Base-by-base conservation (phyloP, 2,888 invertebrate species). In the Aphidoletes aphidimyza region DNA sequence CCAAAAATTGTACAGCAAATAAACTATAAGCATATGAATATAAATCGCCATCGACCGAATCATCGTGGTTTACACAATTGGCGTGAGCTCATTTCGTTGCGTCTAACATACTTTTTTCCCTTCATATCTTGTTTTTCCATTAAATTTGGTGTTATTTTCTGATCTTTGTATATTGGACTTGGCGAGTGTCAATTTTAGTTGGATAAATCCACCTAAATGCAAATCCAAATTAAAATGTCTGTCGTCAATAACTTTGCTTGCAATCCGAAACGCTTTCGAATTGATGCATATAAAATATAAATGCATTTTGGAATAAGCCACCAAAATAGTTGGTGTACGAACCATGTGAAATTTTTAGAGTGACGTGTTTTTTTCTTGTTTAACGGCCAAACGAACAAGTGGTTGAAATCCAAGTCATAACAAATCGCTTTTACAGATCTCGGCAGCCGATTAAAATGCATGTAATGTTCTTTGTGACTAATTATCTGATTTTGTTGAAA, bases 161-260 rank as follows among this genome's bases (percentile, higher is more conserved):
- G n/a, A 54, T 54, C 54, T 39, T 8, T 39, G 39, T 39, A 5
- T 1, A 54, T 19, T 14, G n/a, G 19, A 47, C 47, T 47, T 47
- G 17, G 6, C n/a, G n/a, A n/a, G n/a, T n/a, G n/a, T n/a, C n/a
- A n/a, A n/a, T n/a, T n/a, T n/a, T n/a, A n/a, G n/a, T n/a, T n/a
- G n/a, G n/a, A n/a, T n/a, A n/a, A n/a, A n/a, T n/a, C n/a, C n/a
- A n/a, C n/a, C n/a, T n/a, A n/a, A n/a, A n/a, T n/a, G n/a, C 69
- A 69, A 26, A 30, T 14, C 14, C 69, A 69, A 69, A 69, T 69
- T 69, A 69, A 69, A 30, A 69, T 69, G 69, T 69, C 69, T 30
- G 30, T 69, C 69, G 69, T 69, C 69, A 69, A 69, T 69, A 30
- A 69, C 69, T 30, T 69, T 69, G 69, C 69, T 69, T 69, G 69